Evolutionary conservation across 2,888 invertebrate species (phyloP), one percentile per base, ranked within the genome.

Genomic region (Drosophila niveifrons): DNA sequence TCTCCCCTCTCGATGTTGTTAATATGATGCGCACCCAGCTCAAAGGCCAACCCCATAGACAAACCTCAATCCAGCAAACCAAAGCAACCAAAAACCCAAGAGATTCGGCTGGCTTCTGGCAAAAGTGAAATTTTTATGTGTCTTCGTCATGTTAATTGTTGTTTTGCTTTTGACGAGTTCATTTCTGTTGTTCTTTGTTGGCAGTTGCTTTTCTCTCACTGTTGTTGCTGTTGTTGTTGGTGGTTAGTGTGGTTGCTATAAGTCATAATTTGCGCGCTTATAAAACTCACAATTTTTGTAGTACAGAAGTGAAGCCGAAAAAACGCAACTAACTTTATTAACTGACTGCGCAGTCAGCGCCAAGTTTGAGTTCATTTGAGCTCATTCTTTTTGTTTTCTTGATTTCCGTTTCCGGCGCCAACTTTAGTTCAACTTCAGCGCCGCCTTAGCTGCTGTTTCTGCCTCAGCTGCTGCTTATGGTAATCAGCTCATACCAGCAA

Each of bases 141-240:
- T 77, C 87, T 90, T 82, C 79, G 82, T 88, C 89, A 88, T 82
- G 88, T 87, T 89, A 89, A 89, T 89, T 90, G 89, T 88, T 90
- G 89, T 77, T 83, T 79, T 58, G 68, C 64, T 76, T 76, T 81
- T 80, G 82, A 64, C 66, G 61, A 58, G 62, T 63, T 72, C 55
- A 59, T 70, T 72, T 65, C 39, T 53, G 34, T 39, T 44, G 56
- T 58, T 79, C 65, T 23, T 23, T 23, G 1, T 23, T 1, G 23
- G 23, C 23, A 23, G 72, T 76, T 64, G 47, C 61, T 78, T 43
- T 59, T 48, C 43, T 58, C 17, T 51, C 52, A 31, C 18, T 51
- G 31, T 58, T 63, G 64, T 77, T 68, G 28, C 48, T 55, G 44
- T 31, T 61, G 18, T 18, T 48, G 57, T 44, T 66, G 31, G 56